A percentile compares a stretch with the other conserved stretches of the same genome.
These are phyloP conservation scores for Orestias chungarensis DNA, from an alignment of 2,797 vertebrate genomes.

Conservation along the genomic window DNA sequence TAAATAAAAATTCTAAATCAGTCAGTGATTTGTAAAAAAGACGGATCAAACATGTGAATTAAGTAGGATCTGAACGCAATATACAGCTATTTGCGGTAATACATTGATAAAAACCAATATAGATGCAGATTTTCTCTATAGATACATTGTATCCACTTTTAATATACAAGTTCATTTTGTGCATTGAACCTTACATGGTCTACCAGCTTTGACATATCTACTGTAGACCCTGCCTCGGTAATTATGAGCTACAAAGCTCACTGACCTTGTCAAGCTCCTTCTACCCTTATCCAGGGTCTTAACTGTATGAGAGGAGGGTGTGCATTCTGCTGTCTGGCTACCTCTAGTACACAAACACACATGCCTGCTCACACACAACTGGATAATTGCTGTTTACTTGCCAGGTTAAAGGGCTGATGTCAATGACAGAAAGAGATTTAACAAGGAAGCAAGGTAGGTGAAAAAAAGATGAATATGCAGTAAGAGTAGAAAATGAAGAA, in stretches of 20 bases:
- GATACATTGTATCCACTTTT: constrained; percentile 17
- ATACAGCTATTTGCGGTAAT: not conserved
- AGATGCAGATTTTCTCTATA: not conserved
- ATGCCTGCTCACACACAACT: constrained; percentile 47
- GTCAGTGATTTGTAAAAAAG: not conserved
- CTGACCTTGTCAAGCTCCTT: constrained; percentile 77
- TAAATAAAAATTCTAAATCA: no score
- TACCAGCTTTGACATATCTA: constrained; percentile 66
- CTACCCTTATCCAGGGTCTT: constrained; percentile 47
- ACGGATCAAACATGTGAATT: not conserved
- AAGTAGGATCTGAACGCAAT: not conserved
- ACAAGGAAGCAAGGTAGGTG: constrained; percentile 55
- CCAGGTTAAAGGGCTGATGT: constrained; percentile 73
- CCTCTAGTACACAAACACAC: constrained; percentile 33
- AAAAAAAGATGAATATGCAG: constrained; percentile 70
- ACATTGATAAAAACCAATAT: not conserved
- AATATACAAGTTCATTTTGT: constrained; percentile 25
- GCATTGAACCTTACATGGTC: constrained; percentile 39
- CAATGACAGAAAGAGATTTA: constrained; percentile 71
- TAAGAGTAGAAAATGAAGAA: constrained; percentile 44
- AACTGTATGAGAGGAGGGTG: constrained; percentile 42
- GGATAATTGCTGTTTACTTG: constrained; percentile 66
- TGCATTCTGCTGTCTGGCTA: constrained; percentile 60
- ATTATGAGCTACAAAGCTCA: constrained; percentile 81
- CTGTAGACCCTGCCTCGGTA: constrained; percentile 67